phyloP scores from a whole-genome alignment of 1,140 invertebrate genomes.

The Drosophila mauritiana region DNA sequence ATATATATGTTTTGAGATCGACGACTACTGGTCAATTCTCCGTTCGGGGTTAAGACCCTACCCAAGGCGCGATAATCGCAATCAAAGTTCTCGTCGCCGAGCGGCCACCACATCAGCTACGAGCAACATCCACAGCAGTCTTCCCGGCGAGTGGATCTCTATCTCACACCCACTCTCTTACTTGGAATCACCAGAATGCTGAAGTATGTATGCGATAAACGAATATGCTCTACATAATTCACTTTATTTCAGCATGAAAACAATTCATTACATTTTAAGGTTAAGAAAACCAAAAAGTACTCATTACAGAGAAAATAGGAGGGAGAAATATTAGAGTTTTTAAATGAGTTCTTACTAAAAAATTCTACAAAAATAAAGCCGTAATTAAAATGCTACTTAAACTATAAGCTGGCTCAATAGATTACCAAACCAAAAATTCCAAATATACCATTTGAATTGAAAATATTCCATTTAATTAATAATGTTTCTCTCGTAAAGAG shows the following conservation, averaged over 20 bases:
- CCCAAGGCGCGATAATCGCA: slow-evolving; percentile 70
- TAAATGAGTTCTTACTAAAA: too few species aligned
- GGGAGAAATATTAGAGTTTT: too few species aligned
- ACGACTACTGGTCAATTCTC: slow-evolving; percentile 57
- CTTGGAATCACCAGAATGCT: slow-evolving; percentile 3
- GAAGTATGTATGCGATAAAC: slow-evolving; percentile 34
- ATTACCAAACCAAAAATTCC: too few species aligned
- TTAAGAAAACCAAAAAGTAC: not conserved
- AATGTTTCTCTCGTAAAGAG: too few species aligned
- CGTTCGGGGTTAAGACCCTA: slow-evolving; percentile 72
- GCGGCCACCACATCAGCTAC: slow-evolving; percentile 6
- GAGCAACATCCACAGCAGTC: slow-evolving; percentile 19
- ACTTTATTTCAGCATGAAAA: not conserved
- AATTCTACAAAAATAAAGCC: too few species aligned
- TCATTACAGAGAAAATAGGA: too few species aligned
- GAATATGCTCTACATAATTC: not conserved
- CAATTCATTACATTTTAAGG: not conserved
- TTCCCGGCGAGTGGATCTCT: slow-evolving; percentile 9
- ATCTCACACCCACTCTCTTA: slow-evolving; percentile 4
- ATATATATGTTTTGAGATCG: slow-evolving; percentile 20
- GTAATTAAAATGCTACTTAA: too few species aligned
- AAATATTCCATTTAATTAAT: too few species aligned
- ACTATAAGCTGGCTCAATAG: too few species aligned
- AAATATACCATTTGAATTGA: too few species aligned
- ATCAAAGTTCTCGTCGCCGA: slow-evolving; percentile 54